Conservation (phyloP, 1,140 invertebrate genomes). For the Drosophila dunni region DNA sequence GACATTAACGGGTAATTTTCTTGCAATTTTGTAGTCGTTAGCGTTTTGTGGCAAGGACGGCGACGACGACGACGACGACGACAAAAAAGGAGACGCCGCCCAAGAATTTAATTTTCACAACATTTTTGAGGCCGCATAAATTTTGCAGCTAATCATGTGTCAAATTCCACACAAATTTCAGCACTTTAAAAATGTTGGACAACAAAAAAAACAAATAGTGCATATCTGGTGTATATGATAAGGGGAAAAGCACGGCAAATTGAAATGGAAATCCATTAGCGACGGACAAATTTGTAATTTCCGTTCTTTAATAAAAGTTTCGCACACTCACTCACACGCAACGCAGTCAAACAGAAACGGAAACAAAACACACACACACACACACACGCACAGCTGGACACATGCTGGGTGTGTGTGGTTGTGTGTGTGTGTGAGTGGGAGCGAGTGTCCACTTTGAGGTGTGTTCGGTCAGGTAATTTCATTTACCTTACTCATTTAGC, state of each 20-base stretch:
- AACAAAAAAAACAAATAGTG: background rate
- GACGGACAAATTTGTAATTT: conserved; percentile 83
- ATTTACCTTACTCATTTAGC: conserved; percentile 82
- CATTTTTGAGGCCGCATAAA: conserved; percentile 58
- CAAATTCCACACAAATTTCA: conserved; percentile 23
- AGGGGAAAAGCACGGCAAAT: conserved; percentile 61
- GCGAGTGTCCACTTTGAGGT: conserved; percentile 63
- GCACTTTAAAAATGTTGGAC: conserved; percentile 31
- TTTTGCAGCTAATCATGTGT: conserved; percentile 60
- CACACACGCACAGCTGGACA: conserved; percentile 52
- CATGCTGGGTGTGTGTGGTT: conserved; percentile 9
- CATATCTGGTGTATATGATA: background rate
- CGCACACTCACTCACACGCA: conserved; percentile 55
- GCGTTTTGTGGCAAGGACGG: conserved; percentile 79
- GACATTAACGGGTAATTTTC: conserved; percentile 84
- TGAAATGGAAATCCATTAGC: conserved; percentile 81
- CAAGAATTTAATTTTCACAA: conserved; percentile 61
- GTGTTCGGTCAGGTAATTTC: conserved; percentile 79
- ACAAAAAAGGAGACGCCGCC: conserved; percentile 13
- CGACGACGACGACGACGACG: conserved; percentile 43
- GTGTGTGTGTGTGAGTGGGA: conserved; percentile 27
- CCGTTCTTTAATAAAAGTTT: conserved; percentile 69
- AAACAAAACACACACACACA: conserved; percentile 45
- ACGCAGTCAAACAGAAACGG: conserved; percentile 39
- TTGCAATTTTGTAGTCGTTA: conserved; percentile 84